These are phyloP conservation scores for Sarcophaga carnaria DNA, from an alignment of 2,888 invertebrate genomes.

Conservation along the genomic window DNA sequence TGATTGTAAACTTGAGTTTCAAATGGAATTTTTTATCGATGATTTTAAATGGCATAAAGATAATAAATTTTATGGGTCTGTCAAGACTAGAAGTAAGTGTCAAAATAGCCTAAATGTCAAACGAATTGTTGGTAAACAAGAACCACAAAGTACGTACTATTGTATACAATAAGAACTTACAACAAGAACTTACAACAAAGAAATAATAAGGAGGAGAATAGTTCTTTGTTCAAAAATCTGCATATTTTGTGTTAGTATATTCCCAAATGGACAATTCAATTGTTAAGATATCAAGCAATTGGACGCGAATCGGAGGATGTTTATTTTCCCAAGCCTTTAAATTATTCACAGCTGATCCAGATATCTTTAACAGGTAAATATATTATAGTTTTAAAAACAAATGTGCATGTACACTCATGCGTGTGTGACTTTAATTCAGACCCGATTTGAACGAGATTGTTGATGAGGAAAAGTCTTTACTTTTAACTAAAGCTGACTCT, in stretches of 20 bases:
- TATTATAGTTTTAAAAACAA: constrained; percentile 1
- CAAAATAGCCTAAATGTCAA: not conserved
- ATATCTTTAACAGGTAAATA: constrained; percentile 75
- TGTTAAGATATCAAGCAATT: constrained; percentile 72
- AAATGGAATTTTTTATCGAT: too few relatives aligned
- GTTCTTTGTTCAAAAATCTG: too few relatives aligned
- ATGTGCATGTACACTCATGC: not conserved
- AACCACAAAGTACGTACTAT: too few relatives aligned
- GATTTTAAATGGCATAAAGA: too few relatives aligned
- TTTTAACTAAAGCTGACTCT: constrained; percentile 71
- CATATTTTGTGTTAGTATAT: not conserved
- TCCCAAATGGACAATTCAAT: constrained; percentile 34
- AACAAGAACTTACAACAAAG: too few relatives aligned
- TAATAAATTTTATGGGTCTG: too few relatives aligned
- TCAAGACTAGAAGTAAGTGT: too few relatives aligned
- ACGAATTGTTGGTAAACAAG: not conserved
- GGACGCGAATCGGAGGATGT: constrained; percentile 76
- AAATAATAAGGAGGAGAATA: too few relatives aligned
- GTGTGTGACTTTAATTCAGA: constrained; percentile 67
- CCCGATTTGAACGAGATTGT: constrained; percentile 77
- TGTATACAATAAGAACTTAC: too few relatives aligned
- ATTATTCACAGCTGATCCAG: constrained; percentile 74
- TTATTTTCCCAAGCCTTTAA: constrained; percentile 72
- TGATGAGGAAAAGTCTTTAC: constrained; percentile 75
- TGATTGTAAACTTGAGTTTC: too few relatives aligned